Conservation (phyloP, 2,888 invertebrate genomes). For the Watsonalla cultraria region DNA sequence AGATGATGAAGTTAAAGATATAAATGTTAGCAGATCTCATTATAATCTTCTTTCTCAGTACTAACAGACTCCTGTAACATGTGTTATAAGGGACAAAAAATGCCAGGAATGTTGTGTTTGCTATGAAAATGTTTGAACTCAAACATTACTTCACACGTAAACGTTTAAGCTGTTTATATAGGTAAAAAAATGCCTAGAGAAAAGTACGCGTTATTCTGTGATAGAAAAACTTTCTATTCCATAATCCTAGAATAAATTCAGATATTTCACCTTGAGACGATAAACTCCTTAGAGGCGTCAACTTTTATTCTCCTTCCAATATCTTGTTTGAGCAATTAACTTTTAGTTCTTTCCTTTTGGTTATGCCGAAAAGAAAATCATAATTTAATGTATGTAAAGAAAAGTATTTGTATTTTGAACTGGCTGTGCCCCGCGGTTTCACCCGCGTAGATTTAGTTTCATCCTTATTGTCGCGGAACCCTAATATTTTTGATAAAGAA, state of each 20-base stretch:
- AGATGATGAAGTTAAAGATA: too few species aligned
- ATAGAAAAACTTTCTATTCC: conserved; percentile 1
- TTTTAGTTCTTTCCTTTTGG: conserved; percentile 9
- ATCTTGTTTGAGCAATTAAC: conserved; percentile 14
- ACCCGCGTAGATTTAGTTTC: too few species aligned
- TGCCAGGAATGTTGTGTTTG: neutral
- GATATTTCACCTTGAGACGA: conserved; percentile 20
- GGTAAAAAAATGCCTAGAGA: conserved; percentile 8
- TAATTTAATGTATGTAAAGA: neutral
- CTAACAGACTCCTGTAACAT: too few species aligned
- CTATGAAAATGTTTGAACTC: conserved; percentile 7
- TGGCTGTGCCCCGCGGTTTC: too few species aligned
- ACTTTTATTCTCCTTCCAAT: conserved; percentile 10
- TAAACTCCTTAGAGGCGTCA: conserved; percentile 14
- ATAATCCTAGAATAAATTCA: conserved; percentile 15
- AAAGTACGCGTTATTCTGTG: neutral
- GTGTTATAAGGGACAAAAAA: too few species aligned
- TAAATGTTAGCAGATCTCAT: too few species aligned
- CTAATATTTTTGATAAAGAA: too few species aligned
- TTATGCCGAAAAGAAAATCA: conserved; percentile 9
- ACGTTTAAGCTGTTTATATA: conserved; percentile 6
- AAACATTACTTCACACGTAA: conserved; percentile 12
- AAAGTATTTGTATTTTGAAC: too few species aligned
- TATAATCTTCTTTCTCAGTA: too few species aligned
- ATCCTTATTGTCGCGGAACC: too few species aligned